Conservation (phyloP, 2,888 invertebrate species). For the Melipona beecheii region DNA sequence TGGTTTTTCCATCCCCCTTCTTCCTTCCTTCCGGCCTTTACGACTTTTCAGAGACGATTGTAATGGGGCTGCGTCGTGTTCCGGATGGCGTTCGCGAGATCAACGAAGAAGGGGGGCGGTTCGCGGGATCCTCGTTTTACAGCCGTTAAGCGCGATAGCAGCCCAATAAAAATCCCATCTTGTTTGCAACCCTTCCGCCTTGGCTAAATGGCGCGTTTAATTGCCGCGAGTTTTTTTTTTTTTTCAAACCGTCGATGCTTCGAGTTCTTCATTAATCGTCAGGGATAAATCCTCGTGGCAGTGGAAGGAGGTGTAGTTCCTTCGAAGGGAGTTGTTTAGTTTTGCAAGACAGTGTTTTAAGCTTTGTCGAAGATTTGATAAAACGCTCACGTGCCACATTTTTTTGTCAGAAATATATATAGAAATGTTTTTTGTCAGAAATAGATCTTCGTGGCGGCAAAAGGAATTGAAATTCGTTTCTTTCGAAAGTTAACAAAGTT, state of each 20-base stretch:
- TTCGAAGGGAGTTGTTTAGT: not conserved
- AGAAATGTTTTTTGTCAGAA: too few species aligned
- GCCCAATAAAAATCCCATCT: slow-evolving; percentile 83
- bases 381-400: too few species aligned
- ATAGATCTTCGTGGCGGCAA: too few species aligned
- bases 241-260: not conserved
- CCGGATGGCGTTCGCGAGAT: slow-evolving; percentile 59
- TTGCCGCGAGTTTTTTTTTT: slow-evolving; percentile 69
- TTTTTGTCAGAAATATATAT: too few species aligned
- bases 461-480: not conserved
- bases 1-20: slow-evolving; percentile 20
- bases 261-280: slow-evolving; percentile 25
- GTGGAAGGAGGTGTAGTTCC: too few species aligned
- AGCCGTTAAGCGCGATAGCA: slow-evolving; percentile 83
- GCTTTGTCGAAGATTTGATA: too few species aligned
- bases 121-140: slow-evolving; percentile 78
- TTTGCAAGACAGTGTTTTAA: too few species aligned
- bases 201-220: slow-evolving; percentile 78
- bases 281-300: too few species aligned
- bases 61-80: slow-evolving; percentile 62
- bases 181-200: slow-evolving; percentile 80
- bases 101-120: slow-evolving; percentile 39
- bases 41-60: slow-evolving; percentile 60
- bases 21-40: slow-evolving; percentile 53
- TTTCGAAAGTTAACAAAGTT: not conserved